A percentile compares a stretch with the other conserved stretches of the same genome.
phyloP scores from a whole-genome alignment of 2,888 invertebrate genomes.

The Nasonovia ribisnigri region DNA sequence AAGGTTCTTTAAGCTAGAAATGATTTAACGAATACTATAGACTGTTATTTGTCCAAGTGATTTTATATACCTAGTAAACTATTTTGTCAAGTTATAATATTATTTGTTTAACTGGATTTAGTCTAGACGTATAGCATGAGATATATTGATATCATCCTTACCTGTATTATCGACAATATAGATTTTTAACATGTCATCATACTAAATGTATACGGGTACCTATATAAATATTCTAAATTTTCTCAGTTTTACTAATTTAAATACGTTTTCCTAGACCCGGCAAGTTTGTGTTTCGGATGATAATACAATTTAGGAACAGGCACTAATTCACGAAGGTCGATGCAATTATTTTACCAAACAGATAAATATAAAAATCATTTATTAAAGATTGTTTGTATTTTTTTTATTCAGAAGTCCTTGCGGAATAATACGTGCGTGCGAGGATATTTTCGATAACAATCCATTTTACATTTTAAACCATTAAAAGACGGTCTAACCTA shows the following conservation, averaged over 20 bases:
- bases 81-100: neutral
- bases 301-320: neutral
- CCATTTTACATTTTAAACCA: neutral
- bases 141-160: neutral
- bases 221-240: neutral
- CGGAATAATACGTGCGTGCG: neutral
- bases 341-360: neutral
- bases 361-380: neutral
- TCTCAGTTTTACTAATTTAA: neutral
- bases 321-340: neutral
- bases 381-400: neutral
- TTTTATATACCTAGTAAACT: neutral
- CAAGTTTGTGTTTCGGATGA: slow-evolving; percentile 13
- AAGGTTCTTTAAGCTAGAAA: neutral
- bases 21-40: neutral
- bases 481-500: too few species aligned
- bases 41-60: neutral
- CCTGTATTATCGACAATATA: neutral
- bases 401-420: slow-evolving; percentile 2
- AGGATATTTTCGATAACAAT: neutral
- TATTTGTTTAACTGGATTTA: neutral
- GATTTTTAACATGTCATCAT: neutral
- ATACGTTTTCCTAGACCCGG: neutral
- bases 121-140: neutral
- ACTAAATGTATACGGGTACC: neutral